These are phyloP conservation scores for Laothoe populi DNA, from an alignment of 2,888 invertebrate species.

Conservation along the genomic window DNA sequence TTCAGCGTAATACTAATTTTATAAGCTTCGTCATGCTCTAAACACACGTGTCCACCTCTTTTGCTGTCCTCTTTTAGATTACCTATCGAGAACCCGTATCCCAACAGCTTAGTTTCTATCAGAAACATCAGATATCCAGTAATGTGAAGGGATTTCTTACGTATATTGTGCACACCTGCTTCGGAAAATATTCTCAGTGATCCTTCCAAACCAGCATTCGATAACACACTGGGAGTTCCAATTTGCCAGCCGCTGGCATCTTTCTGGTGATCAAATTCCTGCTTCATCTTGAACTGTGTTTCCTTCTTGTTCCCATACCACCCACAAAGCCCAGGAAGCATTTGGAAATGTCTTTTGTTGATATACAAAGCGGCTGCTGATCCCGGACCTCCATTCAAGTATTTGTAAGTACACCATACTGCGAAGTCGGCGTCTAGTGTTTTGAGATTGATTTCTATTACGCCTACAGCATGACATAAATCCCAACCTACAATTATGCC, in stretches of 20 bases:
- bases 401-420: slow-evolving; percentile 76
- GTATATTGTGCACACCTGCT: slow-evolving; percentile 62
- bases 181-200: slow-evolving; percentile 63
- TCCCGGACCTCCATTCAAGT: slow-evolving; percentile 73
- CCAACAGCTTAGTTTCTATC: slow-evolving; percentile 56
- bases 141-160: slow-evolving; percentile 70
- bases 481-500: slow-evolving; percentile 73
- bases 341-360: slow-evolving; percentile 65
- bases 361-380: slow-evolving; percentile 64
- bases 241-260: slow-evolving; percentile 71
- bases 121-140: slow-evolving; percentile 71
- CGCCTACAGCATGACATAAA: slow-evolving; percentile 67
- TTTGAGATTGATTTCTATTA: slow-evolving; percentile 64
- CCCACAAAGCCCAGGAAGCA: slow-evolving; percentile 64
- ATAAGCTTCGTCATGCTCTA: slow-evolving; percentile 67
- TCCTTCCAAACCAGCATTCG: slow-evolving; percentile 70
- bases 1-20: slow-evolving; percentile 67
- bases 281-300: slow-evolving; percentile 62
- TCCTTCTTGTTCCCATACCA: slow-evolving; percentile 69
- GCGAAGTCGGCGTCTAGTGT: slow-evolving; percentile 70
- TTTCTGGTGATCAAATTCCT: slow-evolving; percentile 69
- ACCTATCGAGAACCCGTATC: slow-evolving; percentile 63
- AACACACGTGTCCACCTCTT: slow-evolving; percentile 70
- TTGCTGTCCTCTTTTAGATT: slow-evolving; percentile 59
- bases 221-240: slow-evolving; percentile 62